Base-by-base conservation (phyloP, 2,113 vertebrate species). In the Poecilia latipinna region DNA sequence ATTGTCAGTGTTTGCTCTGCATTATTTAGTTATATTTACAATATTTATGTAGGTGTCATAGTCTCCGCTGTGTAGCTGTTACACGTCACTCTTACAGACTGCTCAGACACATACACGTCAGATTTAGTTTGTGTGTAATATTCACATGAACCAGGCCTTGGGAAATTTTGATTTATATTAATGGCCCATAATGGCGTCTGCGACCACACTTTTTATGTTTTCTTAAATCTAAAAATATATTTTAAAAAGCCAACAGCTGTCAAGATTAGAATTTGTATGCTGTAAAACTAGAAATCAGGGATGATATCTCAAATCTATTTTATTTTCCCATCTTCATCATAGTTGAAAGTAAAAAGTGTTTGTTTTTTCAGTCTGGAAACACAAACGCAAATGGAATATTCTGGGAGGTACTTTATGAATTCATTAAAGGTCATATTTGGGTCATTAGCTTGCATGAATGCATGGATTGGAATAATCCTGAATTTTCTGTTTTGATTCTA, bases 81-180 rank as follows among this genome's bases (percentile, higher is more conserved):
- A 93, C 93, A 94, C 93, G 92, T 94, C 93, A 94, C 89, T 92
- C 90, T 94, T 93, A 91, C 11, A 66, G 32, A 51, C 68, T 72
- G 64, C 72, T 82, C 80, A 75, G 61, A 88, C 6, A 12, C 57
- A 42, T 3, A n/a, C 39, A 69, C 33, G 77, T 69, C 48, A 78
- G 1, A n/a, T 8, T 24, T 37, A 31, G 39, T 24, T 33, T 57
- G 19, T 31, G 1, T 44, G 15, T 22, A 15, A 15, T 37, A 22
- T 39, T 39, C 44, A 32, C 65, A 44, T 29, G 0, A 61, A 24
- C 1, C 2, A 1, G 51, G 51, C 19, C 24, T 57, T 22, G 24
- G 24, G 8, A n/a, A n/a, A 2, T 57, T 24, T 24, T n/a, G n/a
- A n/a, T 57, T n/a, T 57, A 11, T 57, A 15, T 19, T n/a, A 2